These are phyloP conservation scores for Ctena decussata DNA, from an alignment of 2,888 invertebrate species.

Conservation along the genomic window DNA sequence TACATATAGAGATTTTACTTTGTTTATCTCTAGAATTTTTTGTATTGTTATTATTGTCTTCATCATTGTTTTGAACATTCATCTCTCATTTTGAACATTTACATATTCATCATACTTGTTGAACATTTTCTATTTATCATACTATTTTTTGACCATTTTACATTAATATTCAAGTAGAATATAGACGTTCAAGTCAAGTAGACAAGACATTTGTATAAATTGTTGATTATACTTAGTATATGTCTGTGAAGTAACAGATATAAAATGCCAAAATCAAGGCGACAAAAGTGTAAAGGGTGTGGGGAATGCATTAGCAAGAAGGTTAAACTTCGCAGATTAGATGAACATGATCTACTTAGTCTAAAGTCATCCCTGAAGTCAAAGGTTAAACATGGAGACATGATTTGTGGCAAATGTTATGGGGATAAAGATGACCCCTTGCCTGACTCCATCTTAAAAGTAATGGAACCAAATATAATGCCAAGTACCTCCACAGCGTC, in stretches of 20 bases:
- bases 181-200: neutral
- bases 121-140: neutral
- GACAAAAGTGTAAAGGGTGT: neutral
- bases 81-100: neutral
- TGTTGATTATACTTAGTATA: neutral
- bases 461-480: neutral
- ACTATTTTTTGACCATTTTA: neutral
- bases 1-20: neutral
- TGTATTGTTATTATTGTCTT: neutral
- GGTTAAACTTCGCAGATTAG: neutral
- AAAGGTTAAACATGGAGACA: neutral
- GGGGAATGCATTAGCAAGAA: neutral
- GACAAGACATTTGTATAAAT: neutral
- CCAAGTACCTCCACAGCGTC: neutral
- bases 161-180: neutral
- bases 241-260: too few species aligned
- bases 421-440: neutral
- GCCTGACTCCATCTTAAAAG: neutral
- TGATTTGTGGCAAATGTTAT: neutral
- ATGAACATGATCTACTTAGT: neutral
- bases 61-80: neutral
- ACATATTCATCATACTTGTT: neutral
- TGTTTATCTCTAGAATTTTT: neutral
- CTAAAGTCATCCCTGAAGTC: constrained; percentile 1
- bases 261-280: neutral